Evolutionary conservation across 2,888 invertebrate species (phyloP), one percentile per base, ranked within the genome.

Genomic region (Bellardia pandia): DNA sequence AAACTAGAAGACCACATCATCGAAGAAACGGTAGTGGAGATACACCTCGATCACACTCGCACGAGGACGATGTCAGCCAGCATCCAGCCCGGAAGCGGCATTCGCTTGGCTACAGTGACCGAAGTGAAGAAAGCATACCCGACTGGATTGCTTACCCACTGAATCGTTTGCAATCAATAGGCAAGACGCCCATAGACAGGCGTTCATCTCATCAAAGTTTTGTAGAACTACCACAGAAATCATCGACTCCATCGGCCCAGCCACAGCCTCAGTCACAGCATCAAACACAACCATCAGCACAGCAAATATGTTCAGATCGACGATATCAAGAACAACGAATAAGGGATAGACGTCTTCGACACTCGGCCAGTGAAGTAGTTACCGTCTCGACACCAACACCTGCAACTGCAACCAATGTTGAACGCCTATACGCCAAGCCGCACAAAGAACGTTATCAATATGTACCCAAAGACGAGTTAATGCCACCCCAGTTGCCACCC

Each of bases 111-210:
- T 93, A 93, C 82, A 92, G 91, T 13, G 93, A 93, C 51, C 91
- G 92, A 40, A 90, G 90, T 40, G 92, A 91, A 86, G 92, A 93
- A 69, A 92, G 92, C 53, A 90, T 91, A 9, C 89, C 91, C 16
- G 93, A 93, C 77, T 94, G 94, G 94, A 92, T 93, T 71, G 93
- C 93, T 11, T 93, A 93, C 88, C 94, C 93, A 13, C 88, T 93
- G 53, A 91, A 92, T 75, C 92, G 93, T 68, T 88, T 93, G 37
- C 92, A 92, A 71, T 92, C 93, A 2, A 84, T 93, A 62, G 93
- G 93, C 42, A 93, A 93, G 58, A 88, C 89, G 0, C 91, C 89
- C 11, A 77, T 86, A 30, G 88, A 85, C 40, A 89, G 89, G 11
- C 77, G 85, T 13, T 62, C 85, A 56, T 71, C 86, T 7, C 90